These are phyloP conservation scores for Pica pica DNA, from an alignment of 2,113 vertebrate genomes.

Conservation along the genomic window DNA sequence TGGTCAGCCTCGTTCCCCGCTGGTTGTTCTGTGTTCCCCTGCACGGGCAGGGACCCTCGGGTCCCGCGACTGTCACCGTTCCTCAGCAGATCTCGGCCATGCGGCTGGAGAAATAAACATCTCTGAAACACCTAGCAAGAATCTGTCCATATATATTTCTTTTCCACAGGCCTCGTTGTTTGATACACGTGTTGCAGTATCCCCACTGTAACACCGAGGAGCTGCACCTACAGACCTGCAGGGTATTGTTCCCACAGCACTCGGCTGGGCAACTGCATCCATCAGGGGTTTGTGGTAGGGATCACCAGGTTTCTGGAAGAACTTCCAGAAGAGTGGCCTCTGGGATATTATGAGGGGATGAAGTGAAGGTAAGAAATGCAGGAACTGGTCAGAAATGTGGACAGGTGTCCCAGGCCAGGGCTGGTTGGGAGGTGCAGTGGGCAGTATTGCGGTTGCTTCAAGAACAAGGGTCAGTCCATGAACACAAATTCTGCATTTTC, in stretches of 20 bases:
- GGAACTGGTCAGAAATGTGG: neutral
- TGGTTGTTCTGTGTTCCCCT: no score
- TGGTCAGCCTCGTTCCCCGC: no score
- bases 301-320: neutral
- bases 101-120: no score
- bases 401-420: neutral
- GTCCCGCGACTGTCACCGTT: no score
- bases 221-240: neutral
- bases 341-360: neutral
- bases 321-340: neutral
- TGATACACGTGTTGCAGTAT: no score
- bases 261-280: neutral
- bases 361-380: neutral
- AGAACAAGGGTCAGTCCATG: neutral
- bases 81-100: no score
- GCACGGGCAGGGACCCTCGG: no score
- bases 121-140: no score
- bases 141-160: no score
- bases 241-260: neutral
- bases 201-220: no score
- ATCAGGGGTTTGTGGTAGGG: neutral
- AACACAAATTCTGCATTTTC: neutral
- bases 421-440: neutral
- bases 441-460: accelerated
- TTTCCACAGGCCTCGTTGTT: no score